phyloP scores from a whole-genome alignment of 2,113 vertebrate species.

The Panurus biarmicus region DNA sequence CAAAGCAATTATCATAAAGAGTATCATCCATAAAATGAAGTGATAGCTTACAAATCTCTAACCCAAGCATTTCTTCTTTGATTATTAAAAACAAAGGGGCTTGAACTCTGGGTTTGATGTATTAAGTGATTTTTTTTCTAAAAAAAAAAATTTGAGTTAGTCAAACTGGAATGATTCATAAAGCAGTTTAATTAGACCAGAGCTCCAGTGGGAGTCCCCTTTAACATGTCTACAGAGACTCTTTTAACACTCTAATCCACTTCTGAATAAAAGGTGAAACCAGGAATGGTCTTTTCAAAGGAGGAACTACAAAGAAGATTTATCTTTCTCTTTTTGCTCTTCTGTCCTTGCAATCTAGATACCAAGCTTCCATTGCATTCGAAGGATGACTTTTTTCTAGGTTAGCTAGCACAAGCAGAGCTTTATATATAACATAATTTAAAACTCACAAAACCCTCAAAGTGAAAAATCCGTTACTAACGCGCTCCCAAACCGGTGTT shows the following conservation, averaged over 20 bases:
- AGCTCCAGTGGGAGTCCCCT: neutral
- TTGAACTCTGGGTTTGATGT: neutral
- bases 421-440: slow-evolving; percentile 28
- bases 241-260: slow-evolving; percentile 16
- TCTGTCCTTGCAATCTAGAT: slow-evolving; percentile 5
- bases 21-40: neutral
- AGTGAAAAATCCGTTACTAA: neutral
- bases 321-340: neutral
- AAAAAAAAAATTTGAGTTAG: neutral
- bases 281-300: slow-evolving; percentile 14
- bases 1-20: neutral
- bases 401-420: neutral
- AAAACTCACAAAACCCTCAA: neutral
- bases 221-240: slow-evolving; percentile 4
- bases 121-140: neutral
- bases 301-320: neutral
- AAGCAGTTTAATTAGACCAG: slow-evolving; percentile 33
- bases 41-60: neutral
- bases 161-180: neutral
- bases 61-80: neutral
- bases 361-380: slow-evolving; percentile 8
- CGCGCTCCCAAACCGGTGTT: neutral
- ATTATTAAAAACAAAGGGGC: neutral
- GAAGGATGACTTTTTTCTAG: neutral
- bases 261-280: slow-evolving; percentile 11